Percentiles rank a stretch among this genome's conserved stretches.
Conservation (phyloP, 1,140 invertebrate genomes). For the Steinernema feltiae region DNA sequence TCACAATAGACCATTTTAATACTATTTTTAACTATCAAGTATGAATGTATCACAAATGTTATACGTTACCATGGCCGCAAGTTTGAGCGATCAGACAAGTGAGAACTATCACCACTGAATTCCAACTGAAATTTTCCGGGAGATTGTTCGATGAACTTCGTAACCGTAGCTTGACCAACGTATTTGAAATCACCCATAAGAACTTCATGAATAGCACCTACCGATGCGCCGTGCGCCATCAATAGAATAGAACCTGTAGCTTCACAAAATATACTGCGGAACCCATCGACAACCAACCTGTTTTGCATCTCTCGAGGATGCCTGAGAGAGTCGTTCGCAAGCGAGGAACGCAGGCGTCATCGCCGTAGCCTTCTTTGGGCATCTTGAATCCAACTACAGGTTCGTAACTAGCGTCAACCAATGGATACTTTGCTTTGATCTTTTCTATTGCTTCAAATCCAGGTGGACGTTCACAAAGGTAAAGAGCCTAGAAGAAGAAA, state of each 20-base stretch:
- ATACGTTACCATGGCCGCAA: slow-evolving; percentile 31
- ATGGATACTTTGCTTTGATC: slow-evolving; percentile 39
- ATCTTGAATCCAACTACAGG: slow-evolving; percentile 34
- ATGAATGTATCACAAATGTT: not conserved
- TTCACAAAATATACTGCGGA: slow-evolving; percentile 15
- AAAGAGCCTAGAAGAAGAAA: slow-evolving; percentile 43
- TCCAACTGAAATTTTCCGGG: slow-evolving; percentile 37
- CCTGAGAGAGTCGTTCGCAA: slow-evolving; percentile 38
- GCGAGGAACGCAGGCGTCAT: slow-evolving; percentile 47
- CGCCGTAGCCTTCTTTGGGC: slow-evolving; percentile 42
- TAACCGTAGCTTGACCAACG: slow-evolving; percentile 52
- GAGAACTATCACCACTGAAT: slow-evolving; percentile 36
- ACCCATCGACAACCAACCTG: not conserved
- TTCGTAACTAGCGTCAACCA: slow-evolving; percentile 41
- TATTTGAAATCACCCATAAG: slow-evolving; percentile 49
- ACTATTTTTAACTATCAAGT: no score
- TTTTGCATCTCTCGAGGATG: slow-evolving; percentile 34
- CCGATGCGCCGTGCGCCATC: slow-evolving; percentile 49
- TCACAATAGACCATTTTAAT: no score
- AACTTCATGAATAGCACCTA: slow-evolving; percentile 52
- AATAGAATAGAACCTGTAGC: slow-evolving; percentile 41
- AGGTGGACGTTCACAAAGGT: slow-evolving; percentile 52
- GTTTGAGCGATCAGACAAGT: slow-evolving; percentile 41
- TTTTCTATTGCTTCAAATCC: slow-evolving; percentile 38
- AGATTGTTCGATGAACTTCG: slow-evolving; percentile 44